These are phyloP conservation scores for Helicolenus hilgendorfi DNA, from an alignment of 2,797 vertebrate species.

Conservation along the genomic window DNA sequence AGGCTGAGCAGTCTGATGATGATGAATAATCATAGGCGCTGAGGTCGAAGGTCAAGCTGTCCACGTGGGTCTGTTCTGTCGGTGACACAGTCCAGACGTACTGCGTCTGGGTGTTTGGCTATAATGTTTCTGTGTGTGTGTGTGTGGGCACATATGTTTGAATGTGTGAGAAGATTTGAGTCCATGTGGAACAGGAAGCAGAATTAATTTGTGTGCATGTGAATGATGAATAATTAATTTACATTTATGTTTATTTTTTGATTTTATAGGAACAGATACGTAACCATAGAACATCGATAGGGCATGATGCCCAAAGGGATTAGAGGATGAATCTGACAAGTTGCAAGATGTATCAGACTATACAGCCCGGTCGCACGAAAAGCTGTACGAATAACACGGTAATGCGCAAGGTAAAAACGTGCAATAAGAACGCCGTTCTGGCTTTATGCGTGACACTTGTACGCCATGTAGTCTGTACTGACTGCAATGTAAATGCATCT, in stretches of 20 bases:
- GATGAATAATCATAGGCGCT: slow-evolving; percentile 77
- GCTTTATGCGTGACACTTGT: too few species aligned
- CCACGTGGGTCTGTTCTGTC: slow-evolving; percentile 77
- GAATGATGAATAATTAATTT: background rate
- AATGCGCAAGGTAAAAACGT: too few species aligned
- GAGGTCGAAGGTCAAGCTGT: slow-evolving; percentile 76
- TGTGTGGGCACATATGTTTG: background rate
- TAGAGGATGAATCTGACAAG: background rate
- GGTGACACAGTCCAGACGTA: slow-evolving; percentile 81
- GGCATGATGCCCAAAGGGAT: background rate
- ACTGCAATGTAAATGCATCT: too few species aligned
- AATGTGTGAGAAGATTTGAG: slow-evolving; percentile 15
- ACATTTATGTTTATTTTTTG: background rate
- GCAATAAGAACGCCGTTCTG: too few species aligned
- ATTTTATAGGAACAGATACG: background rate
- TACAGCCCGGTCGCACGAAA: too few species aligned
- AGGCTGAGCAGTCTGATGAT: slow-evolving; percentile 65
- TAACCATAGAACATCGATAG: background rate
- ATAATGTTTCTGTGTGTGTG: slow-evolving; percentile 30
- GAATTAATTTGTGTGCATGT: background rate
- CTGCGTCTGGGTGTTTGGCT: slow-evolving; percentile 55
- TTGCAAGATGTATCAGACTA: background rate
- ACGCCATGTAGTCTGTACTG: too few species aligned
- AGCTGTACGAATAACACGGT: too few species aligned
- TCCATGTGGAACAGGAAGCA: slow-evolving; percentile 12